Conservation (phyloP, 2,113 vertebrate genomes). For the Martes martes region DNA sequence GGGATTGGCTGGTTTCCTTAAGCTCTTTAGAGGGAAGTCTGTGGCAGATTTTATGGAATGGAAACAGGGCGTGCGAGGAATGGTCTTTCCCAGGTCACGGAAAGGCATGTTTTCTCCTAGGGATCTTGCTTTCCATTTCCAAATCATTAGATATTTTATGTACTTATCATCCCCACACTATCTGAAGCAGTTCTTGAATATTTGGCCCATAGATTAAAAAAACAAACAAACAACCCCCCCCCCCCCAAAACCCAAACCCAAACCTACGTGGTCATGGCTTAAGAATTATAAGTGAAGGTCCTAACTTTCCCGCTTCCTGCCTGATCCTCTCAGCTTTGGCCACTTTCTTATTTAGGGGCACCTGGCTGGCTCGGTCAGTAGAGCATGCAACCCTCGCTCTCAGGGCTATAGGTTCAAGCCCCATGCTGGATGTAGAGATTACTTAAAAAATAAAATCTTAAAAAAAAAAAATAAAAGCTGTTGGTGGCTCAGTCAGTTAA, state of each 20-base stretch:
- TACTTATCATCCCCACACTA: not conserved
- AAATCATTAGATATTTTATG: not conserved
- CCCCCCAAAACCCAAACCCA: not conserved
- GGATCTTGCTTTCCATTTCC: not conserved
- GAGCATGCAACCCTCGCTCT: not conserved
- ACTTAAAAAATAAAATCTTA: not conserved
- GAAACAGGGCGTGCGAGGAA: not conserved
- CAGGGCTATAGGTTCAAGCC: not conserved
- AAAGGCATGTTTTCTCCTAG: not conserved
- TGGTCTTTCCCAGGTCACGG: not conserved
- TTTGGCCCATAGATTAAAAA: not conserved
- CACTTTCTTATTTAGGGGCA: not conserved
- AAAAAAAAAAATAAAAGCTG: slow-evolving; percentile 45
- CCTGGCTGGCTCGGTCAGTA: not conserved
- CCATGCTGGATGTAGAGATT: not conserved
- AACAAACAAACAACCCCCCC: not conserved
- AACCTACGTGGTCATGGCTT: not conserved
- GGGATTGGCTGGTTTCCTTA: not conserved
- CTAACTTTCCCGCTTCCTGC: not conserved
- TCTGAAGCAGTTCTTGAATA: not conserved
- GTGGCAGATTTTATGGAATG: not conserved
- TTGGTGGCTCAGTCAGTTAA: slow-evolving; percentile 2
- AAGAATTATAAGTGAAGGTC: not conserved
- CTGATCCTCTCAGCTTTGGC: not conserved
- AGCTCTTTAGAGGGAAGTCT: not conserved